A percentile compares a stretch with the other conserved stretches of the same genome.
phyloP scores from a whole-genome alignment of 2,888 invertebrate genomes.

The Notocelia uddmanniana region DNA sequence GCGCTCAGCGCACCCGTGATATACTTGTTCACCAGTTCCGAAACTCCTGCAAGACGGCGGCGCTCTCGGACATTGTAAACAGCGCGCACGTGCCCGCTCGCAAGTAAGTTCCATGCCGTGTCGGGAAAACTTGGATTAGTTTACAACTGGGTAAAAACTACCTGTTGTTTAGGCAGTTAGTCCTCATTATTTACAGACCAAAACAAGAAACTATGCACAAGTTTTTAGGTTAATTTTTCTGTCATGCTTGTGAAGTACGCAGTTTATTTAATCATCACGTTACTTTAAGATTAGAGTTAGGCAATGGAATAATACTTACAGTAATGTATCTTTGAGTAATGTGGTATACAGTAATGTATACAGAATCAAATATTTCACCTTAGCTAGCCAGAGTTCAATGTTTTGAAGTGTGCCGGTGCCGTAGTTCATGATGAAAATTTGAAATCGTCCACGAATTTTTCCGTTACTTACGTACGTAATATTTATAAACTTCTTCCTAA shows the following conservation, averaged over 20 bases:
- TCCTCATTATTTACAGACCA: slow-evolving; percentile 37
- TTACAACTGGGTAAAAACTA: slow-evolving; percentile 34
- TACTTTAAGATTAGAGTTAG: background rate
- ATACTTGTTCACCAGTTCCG: slow-evolving; percentile 57
- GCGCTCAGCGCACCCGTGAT: slow-evolving; percentile 65
- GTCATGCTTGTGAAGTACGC: background rate
- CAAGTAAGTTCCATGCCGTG: slow-evolving; percentile 70
- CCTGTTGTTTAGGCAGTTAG: slow-evolving; percentile 37
- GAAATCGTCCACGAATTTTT: background rate
- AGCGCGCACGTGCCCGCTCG: slow-evolving; percentile 77
- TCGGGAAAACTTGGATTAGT: slow-evolving; percentile 31
- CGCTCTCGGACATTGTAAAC: slow-evolving; percentile 79
- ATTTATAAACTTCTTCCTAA: background rate
- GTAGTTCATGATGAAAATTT: too few species aligned
- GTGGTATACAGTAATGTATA: background rate
- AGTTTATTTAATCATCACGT: background rate
- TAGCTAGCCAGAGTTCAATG: too few species aligned
- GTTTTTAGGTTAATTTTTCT: background rate
- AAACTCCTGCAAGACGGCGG: slow-evolving; percentile 61
- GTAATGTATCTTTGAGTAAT: background rate
- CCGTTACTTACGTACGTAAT: background rate
- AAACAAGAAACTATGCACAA: slow-evolving; percentile 47
- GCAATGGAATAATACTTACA: background rate
- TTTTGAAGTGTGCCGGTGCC: too few species aligned
- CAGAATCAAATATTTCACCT: background rate